Conservation (phyloP, 2,797 vertebrate genomes). For the Streptopelia turtur region DNA sequence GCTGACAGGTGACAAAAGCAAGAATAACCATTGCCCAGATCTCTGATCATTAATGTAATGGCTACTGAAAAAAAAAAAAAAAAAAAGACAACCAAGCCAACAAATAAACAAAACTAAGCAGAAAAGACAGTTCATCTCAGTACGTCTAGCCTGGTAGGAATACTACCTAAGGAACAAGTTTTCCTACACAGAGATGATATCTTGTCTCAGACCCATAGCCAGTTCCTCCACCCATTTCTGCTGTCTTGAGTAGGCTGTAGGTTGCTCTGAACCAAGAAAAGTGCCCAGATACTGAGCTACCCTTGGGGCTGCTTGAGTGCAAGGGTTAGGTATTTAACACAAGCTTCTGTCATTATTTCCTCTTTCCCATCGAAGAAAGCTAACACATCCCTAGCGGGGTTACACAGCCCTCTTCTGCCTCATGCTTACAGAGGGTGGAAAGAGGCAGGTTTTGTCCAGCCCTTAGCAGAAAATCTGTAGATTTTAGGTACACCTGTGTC, state of each 20-base stretch:
- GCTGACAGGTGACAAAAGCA: background rate
- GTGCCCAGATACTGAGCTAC: background rate
- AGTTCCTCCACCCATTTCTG: background rate
- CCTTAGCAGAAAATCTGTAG: background rate
- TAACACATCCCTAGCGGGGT: background rate
- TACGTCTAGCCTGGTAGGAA: background rate
- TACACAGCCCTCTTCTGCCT: background rate
- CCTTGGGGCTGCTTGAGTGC: background rate
- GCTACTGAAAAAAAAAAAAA: background rate
- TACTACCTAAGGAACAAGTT: background rate
- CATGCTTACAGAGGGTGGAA: background rate
- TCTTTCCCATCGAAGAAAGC: background rate
- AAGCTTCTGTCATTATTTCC: background rate
- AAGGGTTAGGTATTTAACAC: background rate
- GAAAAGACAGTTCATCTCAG: background rate
- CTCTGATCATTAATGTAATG: background rate
- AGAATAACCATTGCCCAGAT: accelerated
- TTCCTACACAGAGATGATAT: background rate
- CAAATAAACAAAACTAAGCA: background rate
- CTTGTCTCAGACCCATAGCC: background rate
- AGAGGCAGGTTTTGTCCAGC: background rate
- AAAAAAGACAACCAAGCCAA: background rate
- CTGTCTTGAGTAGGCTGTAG: background rate
- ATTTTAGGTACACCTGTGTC: background rate
- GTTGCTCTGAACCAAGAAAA: background rate